Evolutionary conservation across 2,113 vertebrate genomes (phyloP).

Genomic region (Apaloderma vittatum): DNA sequence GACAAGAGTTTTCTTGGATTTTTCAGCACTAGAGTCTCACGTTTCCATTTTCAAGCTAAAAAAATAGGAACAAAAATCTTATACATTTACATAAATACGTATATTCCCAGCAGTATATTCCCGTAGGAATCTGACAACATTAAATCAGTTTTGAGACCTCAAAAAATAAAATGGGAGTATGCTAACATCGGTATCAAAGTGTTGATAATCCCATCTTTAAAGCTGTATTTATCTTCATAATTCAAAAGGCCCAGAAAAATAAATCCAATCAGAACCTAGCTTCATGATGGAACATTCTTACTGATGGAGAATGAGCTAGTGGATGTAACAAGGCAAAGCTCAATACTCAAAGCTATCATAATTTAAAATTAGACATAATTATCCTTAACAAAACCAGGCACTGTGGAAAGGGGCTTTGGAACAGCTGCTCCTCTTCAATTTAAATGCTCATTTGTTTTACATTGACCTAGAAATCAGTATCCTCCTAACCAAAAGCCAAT

Average conservation of each 20-base stretch:
- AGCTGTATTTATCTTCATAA: not conserved
- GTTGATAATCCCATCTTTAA: not conserved
- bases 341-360: conserved; percentile 78
- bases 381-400: conserved; percentile 78
- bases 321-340: conserved; percentile 67
- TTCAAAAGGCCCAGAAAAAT: conserved; percentile 47
- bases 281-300: conserved; percentile 42
- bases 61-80: conserved; percentile 24
- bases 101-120: conserved; percentile 18
- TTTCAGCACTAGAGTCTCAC: not conserved
- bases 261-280: conserved; percentile 42
- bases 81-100: not conserved
- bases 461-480: conserved; percentile 80
- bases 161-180: not conserved
- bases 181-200: not conserved
- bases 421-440: conserved; percentile 78
- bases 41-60: conserved; percentile 23
- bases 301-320: conserved; percentile 57
- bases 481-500: conserved; percentile 77
- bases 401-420: conserved; percentile 68
- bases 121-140: not conserved
- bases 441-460: conserved; percentile 77
- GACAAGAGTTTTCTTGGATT: conserved; percentile 37
- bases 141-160: not conserved
- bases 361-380: conserved; percentile 80